Evolutionary conservation across 2,888 invertebrate species (phyloP).

Genomic region (Ptycholaimellus sp.): DNA sequence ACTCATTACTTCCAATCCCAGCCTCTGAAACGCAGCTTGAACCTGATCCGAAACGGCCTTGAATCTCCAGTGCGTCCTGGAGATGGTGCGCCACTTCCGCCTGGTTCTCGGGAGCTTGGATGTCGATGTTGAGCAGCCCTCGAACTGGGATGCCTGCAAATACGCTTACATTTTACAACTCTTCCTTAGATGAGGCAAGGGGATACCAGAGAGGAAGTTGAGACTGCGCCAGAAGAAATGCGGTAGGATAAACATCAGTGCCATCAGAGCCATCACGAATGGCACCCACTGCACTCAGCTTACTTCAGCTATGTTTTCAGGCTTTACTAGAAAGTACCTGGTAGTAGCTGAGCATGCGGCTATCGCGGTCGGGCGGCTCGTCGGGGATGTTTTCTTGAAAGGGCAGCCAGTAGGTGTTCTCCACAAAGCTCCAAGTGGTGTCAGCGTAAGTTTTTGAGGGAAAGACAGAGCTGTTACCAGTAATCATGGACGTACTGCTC

Average conservation of each 20-base stretch:
- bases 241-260: conserved; percentile 20
- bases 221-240: conserved; percentile 21
- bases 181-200: too few species aligned
- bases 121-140: conserved; percentile 6
- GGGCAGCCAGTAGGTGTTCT: conserved; percentile 29
- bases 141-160: conserved; percentile 7
- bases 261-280: conserved; percentile 20
- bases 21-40: too few species aligned
- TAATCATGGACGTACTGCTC: conserved; percentile 32
- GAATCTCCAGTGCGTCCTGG: too few species aligned
- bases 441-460: too few species aligned
- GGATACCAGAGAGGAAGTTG: conserved; percentile 20
- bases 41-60: too few species aligned
- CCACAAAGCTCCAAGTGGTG: too few species aligned
- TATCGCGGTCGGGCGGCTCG: conserved; percentile 3
- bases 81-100: too few species aligned
- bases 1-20: too few species aligned
- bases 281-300: conserved; percentile 18
- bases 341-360: conserved; percentile 15
- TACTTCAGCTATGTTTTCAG: neutral
- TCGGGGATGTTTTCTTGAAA: conserved; percentile 6
- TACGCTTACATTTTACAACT: too few species aligned
- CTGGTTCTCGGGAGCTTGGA: conserved; percentile 1
- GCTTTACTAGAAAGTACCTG: conserved; percentile 10
- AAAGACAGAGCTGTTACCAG: too few species aligned